Base-by-base conservation (phyloP, 1,140 invertebrate species). In the Diorhabda elongata region DNA sequence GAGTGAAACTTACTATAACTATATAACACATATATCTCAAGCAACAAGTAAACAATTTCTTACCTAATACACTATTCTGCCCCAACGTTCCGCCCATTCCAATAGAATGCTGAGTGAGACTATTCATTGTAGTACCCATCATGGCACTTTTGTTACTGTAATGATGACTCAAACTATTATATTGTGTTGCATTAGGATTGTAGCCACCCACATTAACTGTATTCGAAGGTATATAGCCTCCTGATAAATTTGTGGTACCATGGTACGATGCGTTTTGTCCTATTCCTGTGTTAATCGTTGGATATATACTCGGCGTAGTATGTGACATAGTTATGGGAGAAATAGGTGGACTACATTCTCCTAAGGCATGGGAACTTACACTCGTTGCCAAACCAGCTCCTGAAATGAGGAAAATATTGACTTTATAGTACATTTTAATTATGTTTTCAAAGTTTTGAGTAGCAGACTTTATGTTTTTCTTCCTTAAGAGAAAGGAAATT, bases 331-430 rank as follows among this genome's bases (percentile, higher is more conserved):
- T 85, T 44, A 86, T 85, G 57, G 85, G 81, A 42, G 85, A 86
- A 61, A 85, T 84, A 2, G 83, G 84, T 44, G 86, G 86, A 71
- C 85, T 85, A 72, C 83, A 84, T 67, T 87, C 86, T 66, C 85
- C 85, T 47, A 86, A 75, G 9, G 84, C 85, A 78, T 86, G 85
- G 74, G 83, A 85, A 61, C 84, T 86, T 56, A 84, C 84, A 75
- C 85, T 86, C 58, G 82, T 77, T 71, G 85, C 83, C 68, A 87
- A 82, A 69, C 84, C 85, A 82, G 78, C 61, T 61, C 75, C 74
- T 76, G 70, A 45, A 67, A 61, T 4, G n/a, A 59, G 11, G 26
- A 26, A 26, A 26, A 56, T 56, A 56, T 56, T 56, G 6, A 56
- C 52, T 7, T n/a, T 56, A 56, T 26, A 26, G 26, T 26, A 26